phyloP scores from a whole-genome alignment of 2,113 vertebrate species.

The Bufo bufo region DNA sequence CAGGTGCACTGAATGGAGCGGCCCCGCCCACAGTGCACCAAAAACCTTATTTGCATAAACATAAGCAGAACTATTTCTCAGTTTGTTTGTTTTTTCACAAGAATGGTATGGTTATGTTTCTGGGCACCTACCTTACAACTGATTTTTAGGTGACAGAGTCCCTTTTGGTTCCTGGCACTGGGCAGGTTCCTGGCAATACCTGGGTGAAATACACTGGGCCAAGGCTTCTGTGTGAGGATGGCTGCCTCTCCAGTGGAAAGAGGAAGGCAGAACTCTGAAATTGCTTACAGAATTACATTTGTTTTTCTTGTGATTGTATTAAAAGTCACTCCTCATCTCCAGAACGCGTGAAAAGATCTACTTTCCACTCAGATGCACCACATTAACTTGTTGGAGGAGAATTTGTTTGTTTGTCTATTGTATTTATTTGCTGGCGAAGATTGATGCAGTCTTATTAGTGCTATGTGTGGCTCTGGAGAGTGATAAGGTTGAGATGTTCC shows the following conservation, averaged over 20 bases:
- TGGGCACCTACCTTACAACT: no score
- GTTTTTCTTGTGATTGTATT: slow-evolving; percentile 98
- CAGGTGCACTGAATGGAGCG: no score
- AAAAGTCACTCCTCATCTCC: slow-evolving; percentile 96
- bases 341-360: slow-evolving; percentile 96
- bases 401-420: slow-evolving; percentile 97
- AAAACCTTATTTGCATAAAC: no score
- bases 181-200: slow-evolving; percentile 7
- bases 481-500: slow-evolving; percentile 82
- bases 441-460: slow-evolving; percentile 97
- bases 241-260: slow-evolving; percentile 62
- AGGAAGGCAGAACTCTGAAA: slow-evolving; percentile 81
- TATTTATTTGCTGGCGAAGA: slow-evolving; percentile 93
- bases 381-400: slow-evolving; percentile 94
- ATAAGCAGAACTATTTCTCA: no score
- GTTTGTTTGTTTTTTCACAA: no score
- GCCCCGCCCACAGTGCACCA: no score
- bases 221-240: slow-evolving; percentile 4
- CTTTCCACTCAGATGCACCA: slow-evolving; percentile 98
- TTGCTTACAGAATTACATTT: slow-evolving; percentile 96
- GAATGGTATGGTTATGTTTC: no score
- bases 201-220: not conserved
- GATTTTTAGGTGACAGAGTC: no score
- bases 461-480: slow-evolving; percentile 82
- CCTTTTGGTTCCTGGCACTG: not conserved